Evolutionary conservation across 2,113 vertebrate genomes (phyloP), one percentile per base, ranked within the genome.

Genomic region (Dolichotis patagonum): DNA sequence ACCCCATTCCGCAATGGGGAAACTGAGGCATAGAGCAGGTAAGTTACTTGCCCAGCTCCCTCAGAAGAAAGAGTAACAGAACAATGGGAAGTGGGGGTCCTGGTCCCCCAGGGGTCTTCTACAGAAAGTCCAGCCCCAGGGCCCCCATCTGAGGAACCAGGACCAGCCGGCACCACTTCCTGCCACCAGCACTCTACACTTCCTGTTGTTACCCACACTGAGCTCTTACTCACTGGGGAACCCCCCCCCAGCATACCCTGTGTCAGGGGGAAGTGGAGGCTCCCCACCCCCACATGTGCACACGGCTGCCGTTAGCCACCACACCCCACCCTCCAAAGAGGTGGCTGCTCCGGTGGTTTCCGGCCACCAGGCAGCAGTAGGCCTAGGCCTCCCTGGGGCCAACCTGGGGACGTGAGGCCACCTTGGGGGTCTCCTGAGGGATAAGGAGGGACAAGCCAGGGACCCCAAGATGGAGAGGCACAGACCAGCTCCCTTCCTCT

Each of bases 141-240:
- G 2, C 28, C 65, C 93, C 54, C 24, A 46, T 85, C 94, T 54
- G 91, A 92, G 89, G 90, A 97, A 96, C 93, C 54, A 93, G 85
- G 85, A 95, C 93, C 97, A 95, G 86, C 63, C 75, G 41, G 87
- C 58, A 63, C 78, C 81, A 85, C 60, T 98, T 98, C 98, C 97
- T 98, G 98, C 93, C 97, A 97, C 97, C 97, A 97, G 96, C 90
- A 88, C 97, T 95, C 97, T 88, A 26, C 22, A 10, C 94, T 98
- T 98, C 98, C 98, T 98, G 98, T 98, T 98, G 97, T 97, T 97
- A 90, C 97, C 98, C 94, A 96, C 65, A 95, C 69, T 0, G 81
- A 56, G 97, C 49, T 96, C 97, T 98, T 97, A 97, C 97, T 98
- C 97, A 98, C 65, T 95, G 94, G 97, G 98, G 98, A 95, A 95